A percentile compares a stretch with the other conserved stretches of the same genome.
phyloP scores from a whole-genome alignment of 2,113 vertebrate genomes.

The Tetrao urogallus region DNA sequence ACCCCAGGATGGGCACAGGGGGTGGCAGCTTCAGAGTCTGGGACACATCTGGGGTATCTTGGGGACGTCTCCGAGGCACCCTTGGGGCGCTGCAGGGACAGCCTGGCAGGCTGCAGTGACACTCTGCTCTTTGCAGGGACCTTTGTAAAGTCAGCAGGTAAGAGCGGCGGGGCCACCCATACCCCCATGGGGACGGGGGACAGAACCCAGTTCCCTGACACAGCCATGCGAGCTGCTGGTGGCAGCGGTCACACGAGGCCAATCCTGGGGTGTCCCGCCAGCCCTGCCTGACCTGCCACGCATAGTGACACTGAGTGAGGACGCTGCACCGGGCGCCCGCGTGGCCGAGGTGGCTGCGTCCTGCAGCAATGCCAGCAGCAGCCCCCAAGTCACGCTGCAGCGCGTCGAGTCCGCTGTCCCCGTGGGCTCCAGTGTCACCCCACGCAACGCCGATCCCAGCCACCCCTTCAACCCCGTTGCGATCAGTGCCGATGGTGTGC shows the following conservation, averaged over 20 bases:
- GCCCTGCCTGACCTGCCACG: conserved; percentile 54
- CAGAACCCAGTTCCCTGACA: not conserved
- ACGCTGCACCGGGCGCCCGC: not conserved
- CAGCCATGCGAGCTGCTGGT: rapidly evolving
- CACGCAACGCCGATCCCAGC: rapidly evolving
- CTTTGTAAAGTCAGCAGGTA: not conserved
- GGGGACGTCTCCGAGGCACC: rapidly evolving
- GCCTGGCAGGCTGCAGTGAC: not conserved
- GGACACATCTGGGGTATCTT: not conserved
- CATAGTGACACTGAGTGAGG: conserved; percentile 62
- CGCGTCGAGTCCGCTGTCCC: not conserved
- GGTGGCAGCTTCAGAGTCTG: not conserved
- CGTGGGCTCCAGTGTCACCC: not conserved
- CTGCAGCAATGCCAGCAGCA: conserved; percentile 37
- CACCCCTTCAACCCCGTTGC: conserved; percentile 42
- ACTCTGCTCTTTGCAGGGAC: conserved; percentile 25
- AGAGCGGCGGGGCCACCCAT: not conserved
- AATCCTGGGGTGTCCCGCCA: not conserved
- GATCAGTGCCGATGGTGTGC: rapidly evolving
- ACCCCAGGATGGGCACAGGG: not conserved
- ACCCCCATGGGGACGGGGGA: rapidly evolving
- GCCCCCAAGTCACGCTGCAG: conserved; percentile 30
- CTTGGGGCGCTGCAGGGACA: not conserved
- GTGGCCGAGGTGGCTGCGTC: conserved; percentile 53
- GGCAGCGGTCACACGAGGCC: rapidly evolving